Evolutionary conservation across 2,113 vertebrate species (phyloP).

Genomic region (Elachura formosa): DNA sequence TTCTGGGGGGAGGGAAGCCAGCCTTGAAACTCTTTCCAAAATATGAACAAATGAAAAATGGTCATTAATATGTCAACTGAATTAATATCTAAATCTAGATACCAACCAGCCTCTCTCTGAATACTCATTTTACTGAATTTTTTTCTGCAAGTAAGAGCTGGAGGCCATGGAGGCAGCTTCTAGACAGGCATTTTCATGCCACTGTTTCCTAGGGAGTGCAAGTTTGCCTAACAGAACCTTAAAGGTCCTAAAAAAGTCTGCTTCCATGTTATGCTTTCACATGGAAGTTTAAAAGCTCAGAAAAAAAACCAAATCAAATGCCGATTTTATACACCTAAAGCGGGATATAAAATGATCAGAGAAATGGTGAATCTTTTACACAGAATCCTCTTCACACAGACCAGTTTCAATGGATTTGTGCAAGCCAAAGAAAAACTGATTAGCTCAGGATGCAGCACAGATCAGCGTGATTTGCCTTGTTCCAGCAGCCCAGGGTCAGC

Average conservation of each 20-base stretch:
- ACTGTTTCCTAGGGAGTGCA: neutral
- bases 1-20: accelerated
- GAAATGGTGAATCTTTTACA: neutral
- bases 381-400: neutral
- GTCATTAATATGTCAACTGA: neutral
- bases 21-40: neutral
- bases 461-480: neutral
- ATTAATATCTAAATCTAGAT: slow-evolving; percentile 2
- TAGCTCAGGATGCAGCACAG: neutral
- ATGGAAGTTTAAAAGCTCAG: neutral
- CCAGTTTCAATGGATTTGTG: neutral
- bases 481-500: slow-evolving; percentile 1
- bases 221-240: neutral
- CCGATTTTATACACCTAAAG: neutral
- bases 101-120: neutral
- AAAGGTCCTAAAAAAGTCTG: neutral
- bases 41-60: neutral
- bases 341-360: neutral
- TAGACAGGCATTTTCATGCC: neutral
- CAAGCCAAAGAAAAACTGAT: neutral
- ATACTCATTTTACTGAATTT: neutral
- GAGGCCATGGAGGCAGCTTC: neutral
- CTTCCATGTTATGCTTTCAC: neutral
- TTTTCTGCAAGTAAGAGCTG: neutral
- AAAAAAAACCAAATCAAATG: neutral